These are phyloP conservation scores for Willisornis vidua DNA, from an alignment of 2,113 vertebrate species.

Conservation along the genomic window DNA sequence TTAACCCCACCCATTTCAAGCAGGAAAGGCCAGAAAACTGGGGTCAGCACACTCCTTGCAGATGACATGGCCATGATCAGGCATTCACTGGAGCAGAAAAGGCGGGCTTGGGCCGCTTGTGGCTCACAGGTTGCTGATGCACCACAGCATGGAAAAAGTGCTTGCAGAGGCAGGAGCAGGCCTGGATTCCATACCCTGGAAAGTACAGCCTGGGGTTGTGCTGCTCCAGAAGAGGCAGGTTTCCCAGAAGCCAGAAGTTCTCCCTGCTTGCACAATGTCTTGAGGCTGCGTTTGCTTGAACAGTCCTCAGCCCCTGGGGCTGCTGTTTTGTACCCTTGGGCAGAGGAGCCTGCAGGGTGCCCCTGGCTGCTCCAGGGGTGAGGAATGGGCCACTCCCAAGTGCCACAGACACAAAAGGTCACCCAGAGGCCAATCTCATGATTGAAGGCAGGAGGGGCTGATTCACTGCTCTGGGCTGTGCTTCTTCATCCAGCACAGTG, in stretches of 20 bases:
- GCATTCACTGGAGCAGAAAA: neutral
- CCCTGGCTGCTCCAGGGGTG: accelerated
- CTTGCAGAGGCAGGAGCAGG: neutral
- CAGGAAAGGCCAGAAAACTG: neutral
- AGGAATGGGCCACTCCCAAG: neutral
- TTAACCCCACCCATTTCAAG: neutral
- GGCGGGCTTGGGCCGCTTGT: neutral
- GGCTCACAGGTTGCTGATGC: neutral
- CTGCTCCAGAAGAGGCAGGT: neutral
- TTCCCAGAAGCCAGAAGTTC: neutral
- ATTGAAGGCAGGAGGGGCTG: neutral
- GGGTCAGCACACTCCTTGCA: neutral
- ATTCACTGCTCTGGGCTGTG: neutral
- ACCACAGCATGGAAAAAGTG: neutral
- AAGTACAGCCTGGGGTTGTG: neutral
- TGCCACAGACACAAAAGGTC: neutral
- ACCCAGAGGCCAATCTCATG: neutral
- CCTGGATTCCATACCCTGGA: neutral
- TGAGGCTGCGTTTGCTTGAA: accelerated
- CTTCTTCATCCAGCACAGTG: neutral
- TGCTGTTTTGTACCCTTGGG: neutral
- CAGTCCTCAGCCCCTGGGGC: accelerated
- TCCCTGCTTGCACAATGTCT: neutral
- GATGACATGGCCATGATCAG: neutral
- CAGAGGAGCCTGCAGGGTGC: neutral